These are phyloP conservation scores for Ormyrus thymus DNA, from an alignment of 2,888 invertebrate genomes.

Conservation along the genomic window DNA sequence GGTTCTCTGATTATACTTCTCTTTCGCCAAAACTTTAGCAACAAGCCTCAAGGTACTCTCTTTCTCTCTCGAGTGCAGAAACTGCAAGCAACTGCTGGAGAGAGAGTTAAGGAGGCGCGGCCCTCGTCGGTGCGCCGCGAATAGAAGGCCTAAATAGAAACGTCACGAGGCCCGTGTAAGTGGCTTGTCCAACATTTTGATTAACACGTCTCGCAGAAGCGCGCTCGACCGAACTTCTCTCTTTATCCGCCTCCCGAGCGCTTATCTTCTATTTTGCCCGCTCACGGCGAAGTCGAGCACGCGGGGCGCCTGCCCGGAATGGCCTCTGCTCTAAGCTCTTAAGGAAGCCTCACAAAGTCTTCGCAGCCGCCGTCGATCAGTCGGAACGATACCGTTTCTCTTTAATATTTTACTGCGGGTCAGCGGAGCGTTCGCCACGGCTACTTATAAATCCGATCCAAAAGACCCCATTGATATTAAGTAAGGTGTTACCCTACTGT, in stretches of 20 bases:
- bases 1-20: no score
- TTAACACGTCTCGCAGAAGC: slow-evolving; percentile 70
- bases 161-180: slow-evolving; percentile 73
- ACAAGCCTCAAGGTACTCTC: no score
- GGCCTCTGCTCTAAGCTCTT: no score
- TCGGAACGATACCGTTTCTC: no score
- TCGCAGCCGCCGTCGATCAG: no score
- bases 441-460: no score
- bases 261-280: slow-evolving; percentile 26
- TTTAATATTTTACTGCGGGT: no score
- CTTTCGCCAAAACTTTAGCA: no score
- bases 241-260: slow-evolving; percentile 13
- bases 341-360: no score
- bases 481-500: no score
- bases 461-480: no score
- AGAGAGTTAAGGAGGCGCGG: slow-evolving; percentile 17
- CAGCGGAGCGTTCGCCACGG: no score
- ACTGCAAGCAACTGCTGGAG: slow-evolving; percentile 14
- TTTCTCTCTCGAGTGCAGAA: neutral
- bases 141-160: slow-evolving; percentile 70
- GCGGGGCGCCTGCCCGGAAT: slow-evolving; percentile 4
- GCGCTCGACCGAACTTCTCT: slow-evolving; percentile 11
- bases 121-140: slow-evolving; percentile 14
- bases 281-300: neutral
- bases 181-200: slow-evolving; percentile 75